Evolutionary conservation across 1,140 invertebrate genomes (phyloP).

Genomic region (Cyrtorhinus lividipennis): DNA sequence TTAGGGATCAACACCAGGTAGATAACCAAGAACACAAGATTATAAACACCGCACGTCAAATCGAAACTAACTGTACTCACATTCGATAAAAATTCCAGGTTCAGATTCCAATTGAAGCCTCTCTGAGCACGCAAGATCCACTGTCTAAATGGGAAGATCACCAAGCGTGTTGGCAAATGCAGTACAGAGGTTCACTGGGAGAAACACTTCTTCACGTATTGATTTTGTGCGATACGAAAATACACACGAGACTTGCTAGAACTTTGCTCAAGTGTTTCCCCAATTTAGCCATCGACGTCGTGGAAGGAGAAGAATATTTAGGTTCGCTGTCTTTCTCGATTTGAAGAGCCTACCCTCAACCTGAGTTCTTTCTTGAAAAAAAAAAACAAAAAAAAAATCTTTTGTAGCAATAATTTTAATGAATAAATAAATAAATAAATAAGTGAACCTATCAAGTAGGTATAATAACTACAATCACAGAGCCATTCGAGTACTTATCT

Average conservation of each 20-base stretch:
- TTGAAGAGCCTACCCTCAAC: too few relatives aligned
- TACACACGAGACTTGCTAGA: constrained; percentile 69
- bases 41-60: background rate
- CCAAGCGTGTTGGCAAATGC: constrained; percentile 93
- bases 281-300: constrained; percentile 78
- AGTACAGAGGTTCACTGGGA: constrained; percentile 83
- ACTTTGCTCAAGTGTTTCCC: constrained; percentile 84
- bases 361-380: too few relatives aligned
- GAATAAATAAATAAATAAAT: too few relatives aligned
- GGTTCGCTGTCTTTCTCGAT: constrained; percentile 41
- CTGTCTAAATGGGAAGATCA: constrained; percentile 75
- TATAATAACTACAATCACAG: too few relatives aligned
- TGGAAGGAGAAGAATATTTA: constrained; percentile 94
- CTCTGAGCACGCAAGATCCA: constrained; percentile 62
- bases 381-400: too few relatives aligned
- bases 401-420: too few relatives aligned
- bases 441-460: too few relatives aligned
- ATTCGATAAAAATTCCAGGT: too few relatives aligned
- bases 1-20: constrained; percentile 66
- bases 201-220: constrained; percentile 89
- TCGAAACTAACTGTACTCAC: too few relatives aligned
- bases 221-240: constrained; percentile 84
- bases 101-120: constrained; percentile 65
- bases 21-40: too few relatives aligned
- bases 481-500: too few relatives aligned